phyloP scores from a whole-genome alignment of 1,140 invertebrate species.

The Idris sp. region DNA sequence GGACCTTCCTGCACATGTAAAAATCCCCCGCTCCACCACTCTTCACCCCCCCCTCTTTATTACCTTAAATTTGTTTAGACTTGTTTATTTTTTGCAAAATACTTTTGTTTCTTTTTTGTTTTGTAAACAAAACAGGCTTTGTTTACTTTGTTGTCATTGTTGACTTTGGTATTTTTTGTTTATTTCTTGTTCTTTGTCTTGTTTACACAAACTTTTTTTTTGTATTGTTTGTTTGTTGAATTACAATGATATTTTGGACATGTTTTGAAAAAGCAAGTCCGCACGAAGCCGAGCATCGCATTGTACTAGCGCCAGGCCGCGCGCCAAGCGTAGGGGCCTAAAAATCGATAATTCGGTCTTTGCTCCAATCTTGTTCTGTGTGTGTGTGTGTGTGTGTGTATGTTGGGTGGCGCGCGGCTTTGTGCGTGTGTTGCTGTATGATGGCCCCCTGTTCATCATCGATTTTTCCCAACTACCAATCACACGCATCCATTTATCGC shows the following conservation, averaged over 20 bases:
- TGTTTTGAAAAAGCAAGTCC: constrained; percentile 62
- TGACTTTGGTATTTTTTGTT: too few species aligned
- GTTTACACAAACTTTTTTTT: too few species aligned
- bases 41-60: background rate
- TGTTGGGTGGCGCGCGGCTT: constrained; percentile 65
- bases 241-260: too few species aligned
- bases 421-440: constrained; percentile 67
- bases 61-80: too few species aligned
- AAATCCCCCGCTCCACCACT: background rate
- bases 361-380: too few species aligned
- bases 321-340: constrained; percentile 76
- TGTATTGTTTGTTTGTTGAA: too few species aligned
- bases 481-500: constrained; percentile 79
- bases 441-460: constrained; percentile 75
- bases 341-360: constrained; percentile 80
- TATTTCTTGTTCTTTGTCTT: constrained; percentile 5
- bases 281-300: constrained; percentile 74
- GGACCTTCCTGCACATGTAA: too few species aligned
- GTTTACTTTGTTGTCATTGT: too few species aligned
- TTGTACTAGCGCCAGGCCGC: constrained; percentile 64
- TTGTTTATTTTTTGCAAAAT: too few species aligned
- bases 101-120: too few species aligned
- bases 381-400: too few species aligned
- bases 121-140: too few species aligned
- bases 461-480: constrained; percentile 78